Evolutionary conservation across 1,140 invertebrate species (phyloP).

Genomic region (Streblospio benedicti): DNA sequence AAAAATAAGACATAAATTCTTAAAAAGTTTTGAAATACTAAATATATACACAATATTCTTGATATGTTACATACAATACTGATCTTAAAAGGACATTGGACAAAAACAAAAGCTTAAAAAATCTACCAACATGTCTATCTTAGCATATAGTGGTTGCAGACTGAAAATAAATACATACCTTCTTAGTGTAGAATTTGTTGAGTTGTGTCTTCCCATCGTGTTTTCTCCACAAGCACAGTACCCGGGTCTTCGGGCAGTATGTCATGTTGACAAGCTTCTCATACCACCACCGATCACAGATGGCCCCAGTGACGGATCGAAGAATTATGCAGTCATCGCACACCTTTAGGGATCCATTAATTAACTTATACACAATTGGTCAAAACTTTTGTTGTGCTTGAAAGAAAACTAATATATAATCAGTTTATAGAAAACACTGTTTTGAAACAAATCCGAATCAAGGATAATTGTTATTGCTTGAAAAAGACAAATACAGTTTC

Average conservation of each 20-base stretch:
- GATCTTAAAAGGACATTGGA: no score
- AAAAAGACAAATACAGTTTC: no score
- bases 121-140: not conserved
- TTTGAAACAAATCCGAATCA: no score
- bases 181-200: constrained; percentile 98
- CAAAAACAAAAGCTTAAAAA: not conserved
- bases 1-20: constrained; percentile 4
- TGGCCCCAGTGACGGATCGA: constrained; percentile 82
- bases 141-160: no score
- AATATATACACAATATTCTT: no score
- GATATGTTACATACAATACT: no score
- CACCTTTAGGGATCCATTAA: constrained; percentile 53
- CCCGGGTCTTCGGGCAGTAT: constrained; percentile 86
- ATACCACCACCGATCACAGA: constrained; percentile 97
- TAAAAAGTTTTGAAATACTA: constrained; percentile 4
- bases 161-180: constrained; percentile 58
- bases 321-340: constrained; percentile 94
- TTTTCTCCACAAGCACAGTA: constrained; percentile 82
- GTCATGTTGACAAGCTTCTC: constrained; percentile 99
- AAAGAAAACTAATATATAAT: no score
- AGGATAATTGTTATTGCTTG: no score
- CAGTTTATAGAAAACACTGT: no score
- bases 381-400: no score
- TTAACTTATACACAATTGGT: no score
- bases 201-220: constrained; percentile 60